Conservation (phyloP, 2,888 invertebrate genomes). For the Theodoxus fluviatilis region DNA sequence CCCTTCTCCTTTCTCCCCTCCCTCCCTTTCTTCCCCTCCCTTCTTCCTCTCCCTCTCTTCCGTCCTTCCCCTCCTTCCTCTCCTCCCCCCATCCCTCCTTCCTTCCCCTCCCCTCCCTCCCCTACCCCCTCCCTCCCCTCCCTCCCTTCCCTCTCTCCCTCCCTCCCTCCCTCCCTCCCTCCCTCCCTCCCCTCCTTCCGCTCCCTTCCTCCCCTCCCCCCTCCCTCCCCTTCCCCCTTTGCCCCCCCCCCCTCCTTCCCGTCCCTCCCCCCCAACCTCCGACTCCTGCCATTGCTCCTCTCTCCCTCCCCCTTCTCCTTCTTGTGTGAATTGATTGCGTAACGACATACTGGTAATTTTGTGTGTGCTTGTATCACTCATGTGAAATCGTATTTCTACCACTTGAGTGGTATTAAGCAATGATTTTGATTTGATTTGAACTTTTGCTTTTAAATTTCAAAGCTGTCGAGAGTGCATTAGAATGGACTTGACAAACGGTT, state of each 20-base stretch:
- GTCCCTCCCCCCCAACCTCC: conserved; percentile 6
- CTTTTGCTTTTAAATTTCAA: too few species aligned
- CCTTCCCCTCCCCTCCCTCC: conserved; percentile 36
- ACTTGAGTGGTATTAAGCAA: too few species aligned
- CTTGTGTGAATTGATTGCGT: too few species aligned
- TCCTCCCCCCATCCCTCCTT: conserved; percentile 37
- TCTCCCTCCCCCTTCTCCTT: too few species aligned
- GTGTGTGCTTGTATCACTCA: too few species aligned
- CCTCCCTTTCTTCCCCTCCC: background rate
- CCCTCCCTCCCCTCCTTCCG: conserved; percentile 27
- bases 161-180: conserved; percentile 23
- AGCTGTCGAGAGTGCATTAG: too few species aligned
- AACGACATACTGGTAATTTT: too few species aligned
- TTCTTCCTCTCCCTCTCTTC: conserved; percentile 16
- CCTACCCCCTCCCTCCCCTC: conserved; percentile 41
- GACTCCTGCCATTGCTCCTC: too few species aligned
- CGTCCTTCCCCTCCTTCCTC: conserved; percentile 46
- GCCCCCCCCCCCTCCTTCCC: conserved; percentile 33
- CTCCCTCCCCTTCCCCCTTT: conserved; percentile 13
- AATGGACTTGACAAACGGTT: too few species aligned
- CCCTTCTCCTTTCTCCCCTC: background rate
- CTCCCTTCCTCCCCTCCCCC: conserved; percentile 24
- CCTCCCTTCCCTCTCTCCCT: conserved; percentile 37
- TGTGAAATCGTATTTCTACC: too few species aligned
- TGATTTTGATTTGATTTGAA: too few species aligned